Evolutionary conservation across 2,113 vertebrate species (phyloP), one percentile per base, ranked within the genome.

Genomic region (Lates calcarifer): DNA sequence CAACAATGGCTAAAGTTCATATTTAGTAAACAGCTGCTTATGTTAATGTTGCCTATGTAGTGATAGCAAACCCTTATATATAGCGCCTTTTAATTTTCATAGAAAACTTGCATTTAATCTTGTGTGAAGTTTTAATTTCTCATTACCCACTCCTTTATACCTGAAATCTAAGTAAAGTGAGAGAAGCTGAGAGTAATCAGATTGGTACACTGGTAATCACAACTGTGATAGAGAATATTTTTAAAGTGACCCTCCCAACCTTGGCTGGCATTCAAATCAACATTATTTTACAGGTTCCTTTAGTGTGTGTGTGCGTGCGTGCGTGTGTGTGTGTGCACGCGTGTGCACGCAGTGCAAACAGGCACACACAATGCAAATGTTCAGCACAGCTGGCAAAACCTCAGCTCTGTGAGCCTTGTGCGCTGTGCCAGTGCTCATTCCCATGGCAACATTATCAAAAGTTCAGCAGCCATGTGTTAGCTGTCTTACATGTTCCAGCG

Each of bases 381-480:
- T 83, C 85, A 37, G 49, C 55, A 76, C 73, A 83, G 81, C 81
- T 83, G 76, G 77, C 78, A 80, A 69, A 83, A 84, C 87, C 78
- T 87, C 77, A 73, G 71, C 61, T 65, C 56, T 64, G 22, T 11
- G 57, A 80, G 62, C 57, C 77, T 12, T 17, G 1, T n/a, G 57
- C 65, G 15, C 70, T 1, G 33, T 70, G 69, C 85, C 86, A 77
- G 35, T 7, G 65, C 72, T 72, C 73, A 79, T 90, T 86, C 82
- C 88, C 90, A 90, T 88, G 82, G 84, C 79, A 90, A 90, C 91
- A 88, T 78, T 85, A 88, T 88, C 81, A 78, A 73, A 80, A 79
- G 79, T 85, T 84, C 77, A 69, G 81, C 77, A 84, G 82, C 82
- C 68, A 73, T 82, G 78, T 80, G 88, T 79, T 71, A 67, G 79